Conservation (phyloP, 2,113 vertebrate species). For the Canis aureus region DNA sequence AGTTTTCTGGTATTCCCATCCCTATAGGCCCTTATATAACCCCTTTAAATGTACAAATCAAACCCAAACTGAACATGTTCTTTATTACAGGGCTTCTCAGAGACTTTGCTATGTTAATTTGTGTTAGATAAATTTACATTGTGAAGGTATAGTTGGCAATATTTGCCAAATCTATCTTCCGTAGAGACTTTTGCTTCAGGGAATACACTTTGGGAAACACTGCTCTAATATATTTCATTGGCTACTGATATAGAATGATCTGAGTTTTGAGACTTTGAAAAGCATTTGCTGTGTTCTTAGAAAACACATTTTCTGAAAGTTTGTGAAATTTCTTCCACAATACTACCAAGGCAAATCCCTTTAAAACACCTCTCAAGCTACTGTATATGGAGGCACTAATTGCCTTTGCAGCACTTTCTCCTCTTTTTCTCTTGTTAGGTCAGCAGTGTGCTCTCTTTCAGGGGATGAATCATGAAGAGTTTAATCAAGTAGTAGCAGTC, state of each 20-base stretch:
- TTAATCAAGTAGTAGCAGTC: not conserved
- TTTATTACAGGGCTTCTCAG: not conserved
- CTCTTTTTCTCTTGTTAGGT: not conserved
- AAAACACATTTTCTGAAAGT: not conserved
- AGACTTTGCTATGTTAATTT: not conserved
- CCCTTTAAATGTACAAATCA: not conserved
- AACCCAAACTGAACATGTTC: not conserved
- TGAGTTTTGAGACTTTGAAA: slow-evolving; percentile 52
- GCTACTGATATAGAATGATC: not conserved
- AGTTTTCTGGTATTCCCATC: not conserved
- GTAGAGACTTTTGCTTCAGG: not conserved
- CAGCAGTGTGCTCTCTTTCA: not conserved
- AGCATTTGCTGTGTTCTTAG: not conserved
- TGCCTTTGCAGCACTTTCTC: not conserved
- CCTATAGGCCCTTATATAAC: not conserved
- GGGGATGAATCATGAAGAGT: not conserved
- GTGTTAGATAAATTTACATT: not conserved
- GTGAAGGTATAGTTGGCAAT: not conserved
- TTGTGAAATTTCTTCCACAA: not conserved
- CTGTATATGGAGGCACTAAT: not conserved
- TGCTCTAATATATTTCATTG: not conserved
- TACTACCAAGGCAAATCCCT: not conserved
- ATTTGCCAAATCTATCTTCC: not conserved
- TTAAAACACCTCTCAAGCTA: slow-evolving; percentile 8
- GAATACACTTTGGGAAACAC: not conserved